Conservation (phyloP, 1,140 invertebrate species). For the Tetragonula clypearis region DNA sequence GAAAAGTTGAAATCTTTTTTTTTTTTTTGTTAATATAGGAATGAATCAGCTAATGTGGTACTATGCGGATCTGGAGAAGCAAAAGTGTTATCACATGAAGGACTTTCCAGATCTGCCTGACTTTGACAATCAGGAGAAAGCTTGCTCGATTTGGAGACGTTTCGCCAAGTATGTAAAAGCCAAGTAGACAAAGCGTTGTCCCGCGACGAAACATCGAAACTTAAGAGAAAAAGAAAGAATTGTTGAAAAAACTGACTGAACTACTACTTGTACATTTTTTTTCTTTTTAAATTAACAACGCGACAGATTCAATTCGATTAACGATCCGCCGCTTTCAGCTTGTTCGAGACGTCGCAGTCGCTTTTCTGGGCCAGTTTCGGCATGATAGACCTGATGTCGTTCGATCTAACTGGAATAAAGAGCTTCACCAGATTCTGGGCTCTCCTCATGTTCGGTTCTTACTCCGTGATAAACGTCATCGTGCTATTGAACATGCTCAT, state of each 20-base stretch:
- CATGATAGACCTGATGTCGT: slow-evolving; percentile 92
- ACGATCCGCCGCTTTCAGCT: slow-evolving; percentile 82
- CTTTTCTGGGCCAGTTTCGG: slow-evolving; percentile 97
- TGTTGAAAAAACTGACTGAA: background rate
- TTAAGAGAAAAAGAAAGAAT: too few species aligned
- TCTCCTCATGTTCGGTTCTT: slow-evolving; percentile 93
- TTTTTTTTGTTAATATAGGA: slow-evolving; percentile 79
- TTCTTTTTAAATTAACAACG: background rate
- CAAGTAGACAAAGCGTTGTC: background rate
- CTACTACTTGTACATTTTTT: background rate
- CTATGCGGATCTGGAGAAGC: slow-evolving; percentile 94
- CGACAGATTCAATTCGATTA: background rate
- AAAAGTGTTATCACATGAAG: slow-evolving; percentile 90
- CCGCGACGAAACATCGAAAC: too few species aligned
- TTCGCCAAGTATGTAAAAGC: slow-evolving; percentile 88
- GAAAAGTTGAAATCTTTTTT: too few species aligned
- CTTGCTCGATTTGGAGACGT: slow-evolving; percentile 92
- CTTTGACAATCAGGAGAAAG: slow-evolving; percentile 90
- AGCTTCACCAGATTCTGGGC: slow-evolving; percentile 94
- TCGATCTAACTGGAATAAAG: slow-evolving; percentile 93
- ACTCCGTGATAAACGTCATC: slow-evolving; percentile 95
- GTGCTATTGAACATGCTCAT: slow-evolving; percentile 97
- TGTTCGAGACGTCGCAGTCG: slow-evolving; percentile 96
- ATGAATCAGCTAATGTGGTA: slow-evolving; percentile 97
- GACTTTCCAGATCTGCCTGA: slow-evolving; percentile 84